Evolutionary conservation across 1,140 invertebrate species (phyloP).

Genomic region (Zaprionus gabonicus): DNA sequence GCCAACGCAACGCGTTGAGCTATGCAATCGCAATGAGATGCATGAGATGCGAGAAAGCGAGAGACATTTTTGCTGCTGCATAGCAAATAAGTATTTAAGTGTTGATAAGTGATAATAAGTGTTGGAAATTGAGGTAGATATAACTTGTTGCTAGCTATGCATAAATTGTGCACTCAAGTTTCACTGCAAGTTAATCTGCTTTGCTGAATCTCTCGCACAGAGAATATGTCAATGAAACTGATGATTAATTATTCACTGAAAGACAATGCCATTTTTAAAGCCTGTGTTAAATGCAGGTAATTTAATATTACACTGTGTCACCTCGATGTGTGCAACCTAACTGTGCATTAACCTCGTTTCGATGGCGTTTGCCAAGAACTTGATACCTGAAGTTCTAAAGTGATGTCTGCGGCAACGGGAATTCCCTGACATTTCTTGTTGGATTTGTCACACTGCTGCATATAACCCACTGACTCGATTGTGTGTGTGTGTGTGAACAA

Average conservation of each 20-base stretch:
- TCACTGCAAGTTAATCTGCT: not conserved
- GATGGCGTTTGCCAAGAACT: constrained; percentile 53
- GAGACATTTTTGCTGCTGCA: not conserved
- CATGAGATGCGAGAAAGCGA: not conserved
- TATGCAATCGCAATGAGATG: constrained; percentile 46
- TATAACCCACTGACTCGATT: constrained; percentile 27
- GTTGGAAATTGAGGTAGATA: too few species aligned
- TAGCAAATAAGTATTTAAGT: not conserved
- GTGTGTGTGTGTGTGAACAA: not conserved
- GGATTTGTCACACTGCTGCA: constrained; percentile 35
- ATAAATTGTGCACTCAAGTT: not conserved
- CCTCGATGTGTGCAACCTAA: not conserved
- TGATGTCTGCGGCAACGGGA: constrained; percentile 27
- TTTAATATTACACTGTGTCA: not conserved
- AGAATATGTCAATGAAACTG: not conserved
- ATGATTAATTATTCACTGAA: not conserved
- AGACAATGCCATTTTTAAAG: not conserved
- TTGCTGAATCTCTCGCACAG: not conserved
- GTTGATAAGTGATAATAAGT: not conserved
- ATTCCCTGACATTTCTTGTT: not conserved
- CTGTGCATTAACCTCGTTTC: constrained; percentile 27
- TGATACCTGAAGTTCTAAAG: constrained; percentile 49
- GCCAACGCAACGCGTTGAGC: constrained; percentile 48
- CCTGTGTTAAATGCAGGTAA: not conserved
- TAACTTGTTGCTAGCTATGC: not conserved